A percentile compares a stretch with the other conserved stretches of the same genome.
phyloP scores from a whole-genome alignment of 1,140 invertebrate genomes.

The Drosophila sproati region DNA sequence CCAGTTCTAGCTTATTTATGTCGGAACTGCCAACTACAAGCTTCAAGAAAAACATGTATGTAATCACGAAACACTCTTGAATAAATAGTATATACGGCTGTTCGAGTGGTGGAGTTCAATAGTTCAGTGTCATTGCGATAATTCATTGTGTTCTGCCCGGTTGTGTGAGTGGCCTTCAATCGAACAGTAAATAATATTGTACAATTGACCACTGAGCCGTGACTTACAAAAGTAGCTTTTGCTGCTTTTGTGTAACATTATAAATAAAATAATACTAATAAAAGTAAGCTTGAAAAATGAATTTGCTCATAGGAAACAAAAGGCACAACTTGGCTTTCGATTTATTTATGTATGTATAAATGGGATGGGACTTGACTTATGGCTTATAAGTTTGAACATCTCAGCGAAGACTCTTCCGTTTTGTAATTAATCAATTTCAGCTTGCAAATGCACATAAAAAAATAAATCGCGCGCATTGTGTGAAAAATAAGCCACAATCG shows the following conservation, averaged over 20 bases:
- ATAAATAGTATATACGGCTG: neutral
- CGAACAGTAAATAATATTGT: constrained; percentile 50
- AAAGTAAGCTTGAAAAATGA: constrained; percentile 67
- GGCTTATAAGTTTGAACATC: neutral
- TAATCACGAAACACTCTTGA: neutral
- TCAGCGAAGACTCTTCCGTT: constrained; percentile 59
- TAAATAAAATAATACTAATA: constrained; percentile 38
- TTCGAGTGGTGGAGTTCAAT: constrained; percentile 32
- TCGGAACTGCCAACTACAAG: too few relatives aligned
- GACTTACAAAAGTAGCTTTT: constrained; percentile 34
- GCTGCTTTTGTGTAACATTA: constrained; percentile 35
- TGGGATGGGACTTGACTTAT: neutral
- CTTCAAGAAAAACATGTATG: too few relatives aligned
- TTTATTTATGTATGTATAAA: neutral
- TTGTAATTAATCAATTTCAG: constrained; percentile 78
- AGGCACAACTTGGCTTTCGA: constrained; percentile 8
- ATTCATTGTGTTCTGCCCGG: constrained; percentile 25
- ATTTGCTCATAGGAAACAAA: constrained; percentile 39
- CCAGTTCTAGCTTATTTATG: too few relatives aligned
- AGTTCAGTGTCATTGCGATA: constrained; percentile 53
- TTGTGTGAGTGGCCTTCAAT: constrained; percentile 43
- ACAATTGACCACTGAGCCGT: constrained; percentile 43
- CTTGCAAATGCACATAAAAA: constrained; percentile 69
- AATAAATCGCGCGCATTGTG: constrained; percentile 76
- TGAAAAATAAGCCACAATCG: constrained; percentile 39